Conservation (phyloP, 2,797 vertebrate species). For the Leptatherina wallacei region DNA sequence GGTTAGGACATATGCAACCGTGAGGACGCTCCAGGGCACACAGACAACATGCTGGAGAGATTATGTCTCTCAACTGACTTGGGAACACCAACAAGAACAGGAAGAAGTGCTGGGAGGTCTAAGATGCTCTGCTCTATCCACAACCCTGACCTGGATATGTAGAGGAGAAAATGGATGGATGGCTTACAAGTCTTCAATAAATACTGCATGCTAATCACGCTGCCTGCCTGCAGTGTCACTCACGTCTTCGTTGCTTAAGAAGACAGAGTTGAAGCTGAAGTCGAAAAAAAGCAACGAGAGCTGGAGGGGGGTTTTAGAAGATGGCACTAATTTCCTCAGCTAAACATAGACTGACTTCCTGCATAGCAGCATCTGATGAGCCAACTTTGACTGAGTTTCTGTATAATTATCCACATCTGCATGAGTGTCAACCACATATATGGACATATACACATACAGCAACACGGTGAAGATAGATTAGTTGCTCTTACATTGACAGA, state of each 20-base stretch:
- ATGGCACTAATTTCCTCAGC: conserved; percentile 33
- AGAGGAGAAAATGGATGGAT: conserved; percentile 13
- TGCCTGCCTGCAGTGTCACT: conserved; percentile 69
- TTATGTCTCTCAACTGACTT: conserved; percentile 2
- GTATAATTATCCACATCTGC: conserved; percentile 10
- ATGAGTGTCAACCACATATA: not conserved
- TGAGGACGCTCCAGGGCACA: not conserved
- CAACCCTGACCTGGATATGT: conserved; percentile 15
- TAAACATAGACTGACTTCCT: conserved; percentile 51
- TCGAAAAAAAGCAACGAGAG: conserved; percentile 31
- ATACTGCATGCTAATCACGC: conserved; percentile 61
- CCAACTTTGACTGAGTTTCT: conserved; percentile 31
- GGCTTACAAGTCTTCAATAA: conserved; percentile 66
- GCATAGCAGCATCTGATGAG: conserved; percentile 24
- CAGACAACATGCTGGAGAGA: conserved; percentile 4
- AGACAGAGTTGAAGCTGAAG: conserved; percentile 33
- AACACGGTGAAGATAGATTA: not conserved
- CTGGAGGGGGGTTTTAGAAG: conserved; percentile 42
- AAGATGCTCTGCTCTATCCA: not conserved
- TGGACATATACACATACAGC: not conserved
- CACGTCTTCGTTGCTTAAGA: conserved; percentile 49
- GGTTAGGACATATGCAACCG: conserved; percentile 8
- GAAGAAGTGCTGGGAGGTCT: not conserved
- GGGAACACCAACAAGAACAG: not conserved
- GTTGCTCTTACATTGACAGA: conserved; percentile 91